Evolutionary conservation across 2,797 vertebrate species (phyloP).

Genomic region (Delichon dasypus): DNA sequence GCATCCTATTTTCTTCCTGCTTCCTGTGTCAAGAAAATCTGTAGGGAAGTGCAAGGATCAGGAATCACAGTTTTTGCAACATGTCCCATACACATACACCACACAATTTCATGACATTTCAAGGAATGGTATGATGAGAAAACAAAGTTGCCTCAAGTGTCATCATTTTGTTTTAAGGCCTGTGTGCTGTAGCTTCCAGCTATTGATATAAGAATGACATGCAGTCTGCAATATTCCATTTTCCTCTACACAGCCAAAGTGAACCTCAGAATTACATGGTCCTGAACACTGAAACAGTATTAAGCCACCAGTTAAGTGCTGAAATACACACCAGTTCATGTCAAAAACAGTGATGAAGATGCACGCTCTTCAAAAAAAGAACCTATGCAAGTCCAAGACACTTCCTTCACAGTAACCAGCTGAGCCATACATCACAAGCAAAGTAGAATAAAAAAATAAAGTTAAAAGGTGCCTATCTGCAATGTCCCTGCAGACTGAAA

Average conservation of each 20-base stretch:
- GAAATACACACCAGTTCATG: constrained; percentile 3
- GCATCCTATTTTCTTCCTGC: not conserved
- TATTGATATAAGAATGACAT: not conserved
- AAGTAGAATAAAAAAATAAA: not conserved
- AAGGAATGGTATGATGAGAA: not conserved
- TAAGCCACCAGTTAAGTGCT: constrained; percentile 7
- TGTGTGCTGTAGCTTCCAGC: not conserved
- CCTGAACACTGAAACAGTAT: not conserved
- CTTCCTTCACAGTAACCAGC: not conserved
- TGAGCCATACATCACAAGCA: not conserved
- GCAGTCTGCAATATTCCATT: not conserved
- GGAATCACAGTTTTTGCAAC: not conserved
- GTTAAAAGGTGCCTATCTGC: not conserved
- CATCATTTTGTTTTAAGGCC: constrained; percentile 13
- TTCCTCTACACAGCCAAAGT: not conserved
- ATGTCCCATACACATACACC: not conserved
- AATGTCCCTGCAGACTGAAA: not conserved
- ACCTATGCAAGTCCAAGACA: accelerated
- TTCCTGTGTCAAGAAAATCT: not conserved
- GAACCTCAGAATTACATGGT: not conserved
- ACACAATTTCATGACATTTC: not conserved
- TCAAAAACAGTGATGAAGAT: constrained; percentile 3
- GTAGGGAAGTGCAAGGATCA: not conserved
- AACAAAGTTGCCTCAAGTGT: not conserved
- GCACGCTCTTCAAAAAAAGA: not conserved